Conservation (phyloP, 2,888 invertebrate genomes). For the Atethmia centrago region DNA sequence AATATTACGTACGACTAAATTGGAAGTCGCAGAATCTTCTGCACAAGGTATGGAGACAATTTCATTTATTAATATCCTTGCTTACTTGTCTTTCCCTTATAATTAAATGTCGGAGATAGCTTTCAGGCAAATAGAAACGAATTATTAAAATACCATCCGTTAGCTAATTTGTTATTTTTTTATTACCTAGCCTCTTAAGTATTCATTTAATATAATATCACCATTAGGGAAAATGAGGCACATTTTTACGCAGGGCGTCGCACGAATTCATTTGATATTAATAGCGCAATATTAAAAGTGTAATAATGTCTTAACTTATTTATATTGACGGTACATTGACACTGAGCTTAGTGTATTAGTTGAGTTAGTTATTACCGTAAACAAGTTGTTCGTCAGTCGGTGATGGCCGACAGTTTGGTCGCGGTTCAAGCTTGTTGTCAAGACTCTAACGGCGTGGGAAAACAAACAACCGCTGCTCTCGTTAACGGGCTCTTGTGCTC, state of each 20-base stretch:
- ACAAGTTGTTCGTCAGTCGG: constrained; percentile 69
- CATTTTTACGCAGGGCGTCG: constrained; percentile 46
- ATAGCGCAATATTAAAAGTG: constrained; percentile 51
- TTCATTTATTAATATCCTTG: constrained; percentile 27
- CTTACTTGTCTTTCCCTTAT: constrained; percentile 16
- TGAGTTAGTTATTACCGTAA: constrained; percentile 61
- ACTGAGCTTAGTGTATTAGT: constrained; percentile 17
- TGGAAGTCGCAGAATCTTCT: constrained; percentile 41
- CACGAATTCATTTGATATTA: constrained; percentile 45
- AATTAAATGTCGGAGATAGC: constrained; percentile 31
- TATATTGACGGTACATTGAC: constrained; percentile 26
- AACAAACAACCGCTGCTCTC: constrained; percentile 83
- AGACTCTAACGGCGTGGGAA: constrained; percentile 84
- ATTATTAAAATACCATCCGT: constrained; percentile 44
- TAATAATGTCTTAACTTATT: constrained; percentile 39
- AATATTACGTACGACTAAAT: constrained; percentile 54
- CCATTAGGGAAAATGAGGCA: constrained; percentile 52
- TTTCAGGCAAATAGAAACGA: constrained; percentile 33
- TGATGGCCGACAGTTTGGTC: constrained; percentile 73
- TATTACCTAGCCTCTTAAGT: constrained; percentile 41
- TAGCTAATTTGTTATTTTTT: constrained; percentile 48
- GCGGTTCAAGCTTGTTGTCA: constrained; percentile 75
- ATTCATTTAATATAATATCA: constrained; percentile 55
- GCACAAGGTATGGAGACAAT: constrained; percentile 59
- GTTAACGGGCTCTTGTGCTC: constrained; percentile 82